A percentile compares a stretch with the other conserved stretches of the same genome.
These are phyloP conservation scores for Microtus oregoni DNA, from an alignment of 2,113 vertebrate species.

Conservation along the genomic window DNA sequence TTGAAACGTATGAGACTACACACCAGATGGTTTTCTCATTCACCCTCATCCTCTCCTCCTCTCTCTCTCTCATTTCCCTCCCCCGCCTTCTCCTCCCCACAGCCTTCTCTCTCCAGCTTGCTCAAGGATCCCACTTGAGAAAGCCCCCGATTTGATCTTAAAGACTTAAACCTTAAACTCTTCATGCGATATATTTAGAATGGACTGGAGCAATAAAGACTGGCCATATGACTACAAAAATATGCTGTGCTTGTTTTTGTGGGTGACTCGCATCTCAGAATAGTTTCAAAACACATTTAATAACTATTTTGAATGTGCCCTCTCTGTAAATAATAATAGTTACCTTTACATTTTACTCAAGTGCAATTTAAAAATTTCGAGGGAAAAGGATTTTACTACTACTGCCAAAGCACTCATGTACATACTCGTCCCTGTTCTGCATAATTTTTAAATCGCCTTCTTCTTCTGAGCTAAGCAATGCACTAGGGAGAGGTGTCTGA, in stretches of 20 bases:
- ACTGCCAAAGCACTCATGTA: background rate
- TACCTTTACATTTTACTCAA: background rate
- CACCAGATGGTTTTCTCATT: background rate
- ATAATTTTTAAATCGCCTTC: background rate
- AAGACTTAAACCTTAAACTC: background rate
- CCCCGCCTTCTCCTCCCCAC: background rate
- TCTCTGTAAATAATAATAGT: background rate
- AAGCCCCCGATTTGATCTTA: background rate
- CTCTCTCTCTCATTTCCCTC: too few relatives aligned
- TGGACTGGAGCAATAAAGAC: background rate
- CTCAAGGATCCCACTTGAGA: background rate
- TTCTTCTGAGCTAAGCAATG: background rate
- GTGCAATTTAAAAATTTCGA: conserved; percentile 6
- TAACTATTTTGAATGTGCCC: conserved; percentile 1
- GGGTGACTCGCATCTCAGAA: conserved; percentile 9
- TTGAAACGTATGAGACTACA: background rate
- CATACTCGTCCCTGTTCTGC: background rate
- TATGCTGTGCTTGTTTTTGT: conserved; percentile 4
- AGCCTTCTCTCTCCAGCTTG: background rate
- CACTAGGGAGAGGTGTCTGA: background rate
- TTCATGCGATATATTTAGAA: background rate
- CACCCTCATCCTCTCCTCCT: too few relatives aligned
- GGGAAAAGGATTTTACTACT: background rate
- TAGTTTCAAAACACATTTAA: background rate
- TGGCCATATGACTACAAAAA: background rate